phyloP scores from a whole-genome alignment of 2,797 vertebrate genomes.

The Pseudochirops cupreus region DNA sequence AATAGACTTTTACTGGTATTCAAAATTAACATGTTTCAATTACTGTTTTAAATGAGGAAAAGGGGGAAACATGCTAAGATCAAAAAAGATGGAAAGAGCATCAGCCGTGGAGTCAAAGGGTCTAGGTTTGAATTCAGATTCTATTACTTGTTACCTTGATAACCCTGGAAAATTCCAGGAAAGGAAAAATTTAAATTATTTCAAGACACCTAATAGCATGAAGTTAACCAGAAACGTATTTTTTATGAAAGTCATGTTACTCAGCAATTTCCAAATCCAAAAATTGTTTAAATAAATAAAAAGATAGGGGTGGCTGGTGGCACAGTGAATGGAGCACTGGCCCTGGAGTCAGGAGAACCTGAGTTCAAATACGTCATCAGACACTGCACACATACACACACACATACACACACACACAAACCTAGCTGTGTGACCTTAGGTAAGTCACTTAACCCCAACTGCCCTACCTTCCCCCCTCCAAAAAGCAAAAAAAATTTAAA shows the following conservation, averaged over 20 bases:
- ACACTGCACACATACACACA: too few species aligned
- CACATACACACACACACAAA: too few species aligned
- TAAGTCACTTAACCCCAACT: too few species aligned
- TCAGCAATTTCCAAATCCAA: neutral
- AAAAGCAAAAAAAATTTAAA: too few species aligned
- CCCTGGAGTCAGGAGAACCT: too few species aligned
- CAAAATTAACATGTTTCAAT: neutral
- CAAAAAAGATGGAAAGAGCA: neutral
- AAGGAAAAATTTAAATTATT: neutral
- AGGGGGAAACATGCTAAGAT: neutral
- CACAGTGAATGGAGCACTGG: too few species aligned
- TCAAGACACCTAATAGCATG: neutral
- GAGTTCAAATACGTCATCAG: too few species aligned
- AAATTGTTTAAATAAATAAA: neutral
- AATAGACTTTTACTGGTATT: neutral
- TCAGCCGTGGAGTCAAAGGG: too few species aligned
- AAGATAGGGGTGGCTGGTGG: too few species aligned
- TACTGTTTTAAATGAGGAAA: neutral
- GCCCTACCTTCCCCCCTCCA: too few species aligned
- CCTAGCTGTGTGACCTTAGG: too few species aligned
- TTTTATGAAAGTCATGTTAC: neutral
- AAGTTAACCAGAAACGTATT: neutral
- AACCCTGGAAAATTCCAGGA: neutral
- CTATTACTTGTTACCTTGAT: neutral
- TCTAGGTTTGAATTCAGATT: neutral